Percentiles rank a stretch among this genome's conserved stretches.
These are phyloP conservation scores for Drosophila burlai DNA, from an alignment of 1,140 invertebrate genomes.

Conservation along the genomic window DNA sequence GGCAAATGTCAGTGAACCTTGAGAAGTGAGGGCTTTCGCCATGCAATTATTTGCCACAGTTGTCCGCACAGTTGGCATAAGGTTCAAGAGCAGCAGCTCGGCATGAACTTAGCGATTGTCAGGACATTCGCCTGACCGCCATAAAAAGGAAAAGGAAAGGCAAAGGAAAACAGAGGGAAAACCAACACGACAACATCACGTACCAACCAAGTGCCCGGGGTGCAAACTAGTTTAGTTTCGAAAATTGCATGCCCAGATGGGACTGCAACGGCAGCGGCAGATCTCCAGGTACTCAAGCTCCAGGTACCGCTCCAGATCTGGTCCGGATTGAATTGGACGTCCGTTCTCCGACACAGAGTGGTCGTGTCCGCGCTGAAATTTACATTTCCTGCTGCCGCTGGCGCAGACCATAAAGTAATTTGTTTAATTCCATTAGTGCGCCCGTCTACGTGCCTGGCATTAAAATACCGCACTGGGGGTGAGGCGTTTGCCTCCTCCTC, in stretches of 20 bases:
- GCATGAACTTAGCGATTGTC: conserved; percentile 75
- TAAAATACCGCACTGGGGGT: conserved; percentile 43
- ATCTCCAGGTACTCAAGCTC: conserved; percentile 11
- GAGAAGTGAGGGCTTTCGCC: conserved; percentile 39
- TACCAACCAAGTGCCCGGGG: conserved; percentile 30
- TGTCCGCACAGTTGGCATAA: conserved; percentile 62
- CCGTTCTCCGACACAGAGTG: not conserved
- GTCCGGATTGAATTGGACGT: not conserved
- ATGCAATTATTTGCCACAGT: conserved; percentile 74
- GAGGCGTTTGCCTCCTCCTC: not conserved
- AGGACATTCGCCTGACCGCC: conserved; percentile 69
- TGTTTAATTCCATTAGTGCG: conserved; percentile 79
- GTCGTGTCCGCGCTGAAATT: conserved; percentile 51
- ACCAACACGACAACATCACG: conserved; percentile 58
- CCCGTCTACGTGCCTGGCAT: conserved; percentile 65
- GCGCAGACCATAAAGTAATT: conserved; percentile 74
- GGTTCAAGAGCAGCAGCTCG: conserved; percentile 72
- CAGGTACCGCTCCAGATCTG: conserved; percentile 2
- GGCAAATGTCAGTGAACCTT: conserved; percentile 79
- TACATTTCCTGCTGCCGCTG: conserved; percentile 68
- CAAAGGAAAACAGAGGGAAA: conserved; percentile 30
- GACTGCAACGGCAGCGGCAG: conserved; percentile 11
- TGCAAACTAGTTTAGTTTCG: conserved; percentile 47
- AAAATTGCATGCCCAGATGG: conserved; percentile 40
- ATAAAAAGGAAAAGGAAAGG: conserved; percentile 15